These are phyloP conservation scores for Astropecten irregularis DNA, from an alignment of 53 echinoderm and acorn worm species.

Conservation along the genomic window DNA sequence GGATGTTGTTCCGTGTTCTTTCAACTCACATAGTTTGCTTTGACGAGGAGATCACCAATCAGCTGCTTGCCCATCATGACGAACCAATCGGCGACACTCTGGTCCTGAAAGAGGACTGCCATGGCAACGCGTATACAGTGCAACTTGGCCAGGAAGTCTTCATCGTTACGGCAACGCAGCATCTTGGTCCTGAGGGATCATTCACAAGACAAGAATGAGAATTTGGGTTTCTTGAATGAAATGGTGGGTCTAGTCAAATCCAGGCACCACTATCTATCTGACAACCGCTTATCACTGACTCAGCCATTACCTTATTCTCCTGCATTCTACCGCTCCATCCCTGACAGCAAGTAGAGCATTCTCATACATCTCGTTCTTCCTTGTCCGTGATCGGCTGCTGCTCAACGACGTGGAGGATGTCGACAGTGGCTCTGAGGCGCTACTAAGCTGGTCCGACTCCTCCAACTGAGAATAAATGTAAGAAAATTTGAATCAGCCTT, in stretches of 20 bases:
- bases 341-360: conserved; percentile 64
- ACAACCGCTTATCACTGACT: too few species aligned
- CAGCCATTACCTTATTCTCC: conserved; percentile 64
- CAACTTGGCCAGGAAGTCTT: conserved; percentile 93
- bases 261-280: too few species aligned
- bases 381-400: neutral
- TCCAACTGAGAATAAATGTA: conserved; percentile 15
- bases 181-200: conserved; percentile 77
- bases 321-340: conserved; percentile 62
- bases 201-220: neutral
- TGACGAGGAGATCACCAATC: conserved; percentile 76
- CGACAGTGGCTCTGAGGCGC: conserved; percentile 24
- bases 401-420: conserved; percentile 8
- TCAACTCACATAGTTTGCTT: conserved; percentile 84
- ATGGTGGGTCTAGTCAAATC: too few species aligned
- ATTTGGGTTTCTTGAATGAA: neutral
- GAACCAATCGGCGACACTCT: conserved; percentile 79
- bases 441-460: conserved; percentile 35
- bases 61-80: conserved; percentile 77
- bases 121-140: conserved; percentile 91
- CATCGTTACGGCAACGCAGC: conserved; percentile 79
- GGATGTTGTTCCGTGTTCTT: too few species aligned
- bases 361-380: conserved; percentile 71
- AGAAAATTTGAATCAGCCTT: neutral
- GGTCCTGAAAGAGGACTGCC: conserved; percentile 74